Conservation (phyloP, 2,113 vertebrate genomes). For the Phrynocephalus versicolor region DNA sequence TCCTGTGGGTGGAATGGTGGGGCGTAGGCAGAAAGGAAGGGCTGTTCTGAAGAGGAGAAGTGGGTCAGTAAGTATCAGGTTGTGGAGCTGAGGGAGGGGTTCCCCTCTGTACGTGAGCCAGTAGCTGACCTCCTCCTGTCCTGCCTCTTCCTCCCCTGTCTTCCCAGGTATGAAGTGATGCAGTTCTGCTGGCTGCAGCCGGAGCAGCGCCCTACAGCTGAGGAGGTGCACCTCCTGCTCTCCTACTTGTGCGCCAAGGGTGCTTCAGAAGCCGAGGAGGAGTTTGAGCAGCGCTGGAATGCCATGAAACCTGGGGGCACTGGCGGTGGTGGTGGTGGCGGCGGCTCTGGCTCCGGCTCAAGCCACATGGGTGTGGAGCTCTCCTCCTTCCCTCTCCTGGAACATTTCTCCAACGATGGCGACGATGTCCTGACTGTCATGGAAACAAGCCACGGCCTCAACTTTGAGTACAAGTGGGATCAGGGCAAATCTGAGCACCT, state of each 20-base stretch:
- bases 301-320: slow-evolving; percentile 87
- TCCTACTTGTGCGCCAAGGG: slow-evolving; percentile 93
- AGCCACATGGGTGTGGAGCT: slow-evolving; percentile 66
- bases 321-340: no score
- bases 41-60: neutral
- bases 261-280: slow-evolving; percentile 87
- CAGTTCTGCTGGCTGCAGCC: slow-evolving; percentile 99
- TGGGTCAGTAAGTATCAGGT: neutral
- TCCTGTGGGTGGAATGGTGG: neutral
- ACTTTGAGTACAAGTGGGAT: slow-evolving; percentile 98
- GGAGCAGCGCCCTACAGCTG: slow-evolving; percentile 90
- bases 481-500: slow-evolving; percentile 79
- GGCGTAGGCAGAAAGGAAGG: neutral
- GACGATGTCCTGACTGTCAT: slow-evolving; percentile 96
- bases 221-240: slow-evolving; percentile 94
- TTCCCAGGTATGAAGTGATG: slow-evolving; percentile 95
- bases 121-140: neutral
- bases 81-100: neutral
- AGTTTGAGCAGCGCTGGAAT: slow-evolving; percentile 95
- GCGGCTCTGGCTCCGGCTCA: slow-evolving; percentile 58
- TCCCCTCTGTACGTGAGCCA: neutral
- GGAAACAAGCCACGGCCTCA: slow-evolving; percentile 93
- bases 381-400: slow-evolving; percentile 93
- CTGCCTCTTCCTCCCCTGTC: neutral
- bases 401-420: slow-evolving; percentile 86